Evolutionary conservation across 1,140 invertebrate species (phyloP), one percentile per base, ranked within the genome.

Genomic region (Lerema accius): DNA sequence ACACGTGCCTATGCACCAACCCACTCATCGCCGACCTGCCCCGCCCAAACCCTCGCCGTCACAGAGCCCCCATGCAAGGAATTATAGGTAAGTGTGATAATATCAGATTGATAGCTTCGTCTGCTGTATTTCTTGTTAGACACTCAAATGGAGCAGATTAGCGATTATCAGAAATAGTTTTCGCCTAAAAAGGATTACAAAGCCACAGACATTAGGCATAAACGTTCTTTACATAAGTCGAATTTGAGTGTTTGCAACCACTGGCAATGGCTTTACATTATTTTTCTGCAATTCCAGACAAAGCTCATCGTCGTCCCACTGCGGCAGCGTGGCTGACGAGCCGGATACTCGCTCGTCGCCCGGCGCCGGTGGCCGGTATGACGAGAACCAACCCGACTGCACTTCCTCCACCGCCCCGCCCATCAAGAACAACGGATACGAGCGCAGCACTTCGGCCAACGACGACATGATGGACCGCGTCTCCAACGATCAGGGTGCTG

Each of bases 1-100:
- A 4, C 95, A 94, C 58, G 92, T 95, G 28, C 87, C 95, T n/a
- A 84, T 95, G 49, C 84, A 89, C 53, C 73, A 80, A 28, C 73
- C 80, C 6, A 71, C 84, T 3, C 89, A 91, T 45, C 91, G 92
- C 61, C 90, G 92, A 74, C 90, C 91, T 3, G 83, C 86, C 26
- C 88, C 91, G 19, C 92, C 92, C 35, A 93, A 92, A 63, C 92
- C 92, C 62, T 91, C 93, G 71, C 92, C 92, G 62, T 91, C 93
- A 32, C 93, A 92, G 43, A 93, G 93, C 37, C 93, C 93, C n/a
- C 92, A 93, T 65, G 90, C 92, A 59, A 86, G 90, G 67, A 91
- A 91, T 84, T 91, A 92, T 64, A 89, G 89, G 89, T 91, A 69
- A 66, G 17, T 10, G 1, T 35, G 11, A 56, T 13, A 50, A n/a